Evolutionary conservation across 2,888 invertebrate genomes (phyloP).

Genomic region (Lamellibrachia columna): DNA sequence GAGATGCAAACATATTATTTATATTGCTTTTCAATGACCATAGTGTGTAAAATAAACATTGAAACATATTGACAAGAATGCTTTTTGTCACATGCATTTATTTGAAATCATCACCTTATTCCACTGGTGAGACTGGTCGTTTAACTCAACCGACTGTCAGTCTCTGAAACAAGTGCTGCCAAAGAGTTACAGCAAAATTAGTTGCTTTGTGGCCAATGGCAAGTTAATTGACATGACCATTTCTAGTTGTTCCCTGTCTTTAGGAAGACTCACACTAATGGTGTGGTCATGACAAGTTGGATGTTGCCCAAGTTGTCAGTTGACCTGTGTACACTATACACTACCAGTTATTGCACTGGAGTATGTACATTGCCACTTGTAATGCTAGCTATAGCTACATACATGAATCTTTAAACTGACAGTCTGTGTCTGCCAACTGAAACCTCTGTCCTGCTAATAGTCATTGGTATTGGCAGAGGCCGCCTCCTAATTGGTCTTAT

Average conservation of each 20-base stretch:
- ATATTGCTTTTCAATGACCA: neutral
- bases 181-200: no score
- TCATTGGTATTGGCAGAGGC: neutral
- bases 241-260: neutral
- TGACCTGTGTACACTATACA: no score
- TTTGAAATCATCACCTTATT: no score
- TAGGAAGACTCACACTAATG: neutral
- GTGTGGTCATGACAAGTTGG: neutral
- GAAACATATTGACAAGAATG: neutral
- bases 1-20: neutral
- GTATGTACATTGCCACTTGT: neutral
- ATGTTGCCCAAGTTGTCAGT: neutral
- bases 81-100: neutral
- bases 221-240: no score
- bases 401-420: neutral
- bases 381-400: neutral
- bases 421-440: neutral
- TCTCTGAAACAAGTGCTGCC: no score
- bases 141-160: no score
- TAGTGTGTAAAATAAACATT: neutral
- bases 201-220: no score
- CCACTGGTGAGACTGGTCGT: no score
- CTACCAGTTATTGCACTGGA: neutral
- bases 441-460: neutral
- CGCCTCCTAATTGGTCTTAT: neutral